Conservation (phyloP, 2,888 invertebrate genomes). For the Philopedon plagiatum region DNA sequence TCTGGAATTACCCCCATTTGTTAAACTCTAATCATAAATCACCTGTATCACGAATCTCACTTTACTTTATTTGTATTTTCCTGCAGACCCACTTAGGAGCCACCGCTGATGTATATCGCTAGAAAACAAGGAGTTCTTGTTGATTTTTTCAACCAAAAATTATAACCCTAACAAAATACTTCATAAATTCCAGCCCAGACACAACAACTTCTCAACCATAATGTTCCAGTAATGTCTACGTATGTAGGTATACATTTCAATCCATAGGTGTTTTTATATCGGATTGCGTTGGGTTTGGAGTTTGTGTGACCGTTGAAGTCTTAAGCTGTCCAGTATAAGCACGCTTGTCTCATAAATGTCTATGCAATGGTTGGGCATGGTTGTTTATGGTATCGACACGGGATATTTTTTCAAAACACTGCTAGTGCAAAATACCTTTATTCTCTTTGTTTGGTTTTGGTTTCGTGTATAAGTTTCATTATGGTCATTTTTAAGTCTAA, state of each 20-base stretch:
- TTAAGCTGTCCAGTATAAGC: constrained; percentile 4
- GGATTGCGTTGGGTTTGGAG: constrained; percentile 14
- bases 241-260: neutral
- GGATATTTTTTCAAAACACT: neutral
- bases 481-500: too few relatives aligned
- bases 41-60: too few relatives aligned
- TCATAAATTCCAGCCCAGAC: constrained; percentile 3
- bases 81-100: too few relatives aligned
- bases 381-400: constrained; percentile 14
- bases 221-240: neutral
- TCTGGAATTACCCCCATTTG: too few relatives aligned
- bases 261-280: constrained; percentile 5
- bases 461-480: neutral
- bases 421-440: neutral
- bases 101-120: too few relatives aligned
- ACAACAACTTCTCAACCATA: constrained; percentile 15
- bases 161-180: neutral
- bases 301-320: constrained; percentile 13
- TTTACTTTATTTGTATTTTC: too few relatives aligned
- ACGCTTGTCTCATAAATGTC: constrained; percentile 26
- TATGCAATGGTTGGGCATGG: neutral
- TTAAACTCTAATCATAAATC: too few relatives aligned
- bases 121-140: too few relatives aligned
- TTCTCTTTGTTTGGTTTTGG: neutral
- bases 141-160: neutral